These are phyloP conservation scores for Benitochromis conjunctus DNA, from an alignment of 2,113 vertebrate species.

Conservation along the genomic window DNA sequence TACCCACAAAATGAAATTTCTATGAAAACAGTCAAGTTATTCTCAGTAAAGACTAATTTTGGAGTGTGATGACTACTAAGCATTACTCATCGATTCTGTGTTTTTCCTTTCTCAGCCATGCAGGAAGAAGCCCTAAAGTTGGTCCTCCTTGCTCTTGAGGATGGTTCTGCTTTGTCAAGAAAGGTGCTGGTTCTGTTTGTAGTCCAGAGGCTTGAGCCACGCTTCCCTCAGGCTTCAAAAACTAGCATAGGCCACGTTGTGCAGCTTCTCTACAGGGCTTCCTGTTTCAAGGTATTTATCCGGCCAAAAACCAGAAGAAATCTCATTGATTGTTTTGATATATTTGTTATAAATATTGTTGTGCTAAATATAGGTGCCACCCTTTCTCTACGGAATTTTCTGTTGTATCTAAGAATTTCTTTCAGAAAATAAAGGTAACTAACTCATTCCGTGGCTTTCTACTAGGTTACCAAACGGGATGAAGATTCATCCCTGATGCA, in stretches of 20 bases:
- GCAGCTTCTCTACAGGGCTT: slow-evolving; percentile 96
- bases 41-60: not conserved
- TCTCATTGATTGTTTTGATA: not conserved
- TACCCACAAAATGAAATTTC: not conserved
- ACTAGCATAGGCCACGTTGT: slow-evolving; percentile 98
- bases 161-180: slow-evolving; percentile 93
- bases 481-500: slow-evolving; percentile 99
- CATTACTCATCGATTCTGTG: not conserved
- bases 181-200: slow-evolving; percentile 98
- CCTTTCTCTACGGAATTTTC: not conserved
- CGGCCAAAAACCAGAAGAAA: not conserved
- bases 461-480: slow-evolving; percentile 96
- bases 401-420: not conserved
- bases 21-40: not conserved
- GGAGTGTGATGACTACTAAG: not conserved
- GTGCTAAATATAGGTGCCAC: not conserved
- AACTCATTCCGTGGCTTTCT: not conserved
- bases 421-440: not conserved
- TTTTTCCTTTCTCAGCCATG: slow-evolving; percentile 80
- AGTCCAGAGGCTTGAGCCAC: slow-evolving; percentile 94
- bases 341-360: not conserved
- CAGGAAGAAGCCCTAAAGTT: slow-evolving; percentile 97
- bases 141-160: slow-evolving; percentile 93
- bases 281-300: slow-evolving; percentile 90
- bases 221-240: slow-evolving; percentile 97